These are phyloP conservation scores for Cerastis rubricosa DNA, from an alignment of 2,888 invertebrate species.

Conservation along the genomic window DNA sequence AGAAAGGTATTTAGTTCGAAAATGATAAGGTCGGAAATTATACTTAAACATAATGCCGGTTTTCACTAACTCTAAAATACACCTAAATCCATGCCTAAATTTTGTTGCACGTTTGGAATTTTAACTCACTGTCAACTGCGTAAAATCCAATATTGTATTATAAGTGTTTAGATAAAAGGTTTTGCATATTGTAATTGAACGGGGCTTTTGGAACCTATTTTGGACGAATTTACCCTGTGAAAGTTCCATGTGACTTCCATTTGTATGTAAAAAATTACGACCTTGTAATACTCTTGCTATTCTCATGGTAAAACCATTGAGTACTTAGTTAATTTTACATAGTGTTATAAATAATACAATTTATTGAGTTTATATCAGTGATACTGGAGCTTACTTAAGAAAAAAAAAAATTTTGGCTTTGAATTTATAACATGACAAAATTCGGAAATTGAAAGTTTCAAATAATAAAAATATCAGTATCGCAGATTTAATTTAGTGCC, in stretches of 20 bases:
- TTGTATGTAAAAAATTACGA: background rate
- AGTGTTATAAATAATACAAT: background rate
- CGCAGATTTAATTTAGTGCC: constrained; percentile 12
- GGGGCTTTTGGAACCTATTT: background rate
- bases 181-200: background rate
- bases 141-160: background rate
- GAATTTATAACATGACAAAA: background rate
- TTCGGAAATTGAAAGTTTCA: background rate
- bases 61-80: background rate
- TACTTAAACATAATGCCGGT: background rate
- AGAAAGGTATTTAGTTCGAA: background rate
- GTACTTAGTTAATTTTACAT: background rate
- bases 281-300: background rate
- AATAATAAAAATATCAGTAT: background rate
- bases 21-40: background rate
- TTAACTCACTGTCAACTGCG: background rate
- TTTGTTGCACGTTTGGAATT: background rate
- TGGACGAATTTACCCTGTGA: background rate
- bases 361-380: constrained; percentile 1
- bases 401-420: background rate
- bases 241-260: background rate
- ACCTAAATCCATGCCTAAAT: background rate
- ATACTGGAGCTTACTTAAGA: constrained; percentile 8
- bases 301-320: constrained; percentile 9
- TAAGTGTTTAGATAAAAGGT: too few relatives aligned